These are phyloP conservation scores for Sebastes minor DNA, from an alignment of 2,797 vertebrate species.

Conservation along the genomic window DNA sequence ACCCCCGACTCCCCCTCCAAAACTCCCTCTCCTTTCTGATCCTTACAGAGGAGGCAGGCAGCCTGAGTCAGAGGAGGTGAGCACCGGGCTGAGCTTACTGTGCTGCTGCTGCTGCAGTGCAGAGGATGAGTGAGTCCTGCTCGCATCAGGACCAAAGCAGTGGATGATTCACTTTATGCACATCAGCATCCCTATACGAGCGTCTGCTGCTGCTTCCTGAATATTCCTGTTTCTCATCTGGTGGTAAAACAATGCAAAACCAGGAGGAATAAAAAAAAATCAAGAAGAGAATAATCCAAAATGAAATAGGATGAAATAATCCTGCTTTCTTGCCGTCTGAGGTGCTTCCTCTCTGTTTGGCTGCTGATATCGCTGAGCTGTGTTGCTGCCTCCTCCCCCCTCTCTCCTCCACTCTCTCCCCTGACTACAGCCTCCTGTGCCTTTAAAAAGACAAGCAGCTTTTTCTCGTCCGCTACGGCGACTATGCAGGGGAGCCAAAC, in stretches of 20 bases:
- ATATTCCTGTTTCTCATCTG: conserved; percentile 34
- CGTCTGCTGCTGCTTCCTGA: conserved; percentile 23
- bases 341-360: conserved; percentile 61
- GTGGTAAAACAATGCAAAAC: conserved; percentile 11
- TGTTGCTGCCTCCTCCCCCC: conserved; percentile 74
- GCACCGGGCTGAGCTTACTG: conserved; percentile 11
- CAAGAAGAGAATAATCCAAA: conserved; percentile 25
- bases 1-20: not conserved
- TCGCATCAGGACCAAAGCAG: conserved; percentile 60
- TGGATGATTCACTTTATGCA: conserved; percentile 55
- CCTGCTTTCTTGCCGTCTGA: conserved; percentile 40
- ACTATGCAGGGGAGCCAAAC: conserved; percentile 67
- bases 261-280: not conserved
- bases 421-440: conserved; percentile 62
- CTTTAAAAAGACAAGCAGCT: conserved; percentile 82
- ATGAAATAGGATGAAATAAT: conserved; percentile 27
- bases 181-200: conserved; percentile 40
- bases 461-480: conserved; percentile 50
- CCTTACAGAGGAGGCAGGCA: conserved; percentile 23
- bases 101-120: conserved; percentile 66
- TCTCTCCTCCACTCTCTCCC: conserved; percentile 59
- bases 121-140: conserved; percentile 52
- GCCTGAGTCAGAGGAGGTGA: conserved; percentile 34
- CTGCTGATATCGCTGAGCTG: conserved; percentile 66
- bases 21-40: conserved; percentile 10